Base-by-base conservation (phyloP, 2,888 invertebrate species). In the Phrixothrix hirtus region DNA sequence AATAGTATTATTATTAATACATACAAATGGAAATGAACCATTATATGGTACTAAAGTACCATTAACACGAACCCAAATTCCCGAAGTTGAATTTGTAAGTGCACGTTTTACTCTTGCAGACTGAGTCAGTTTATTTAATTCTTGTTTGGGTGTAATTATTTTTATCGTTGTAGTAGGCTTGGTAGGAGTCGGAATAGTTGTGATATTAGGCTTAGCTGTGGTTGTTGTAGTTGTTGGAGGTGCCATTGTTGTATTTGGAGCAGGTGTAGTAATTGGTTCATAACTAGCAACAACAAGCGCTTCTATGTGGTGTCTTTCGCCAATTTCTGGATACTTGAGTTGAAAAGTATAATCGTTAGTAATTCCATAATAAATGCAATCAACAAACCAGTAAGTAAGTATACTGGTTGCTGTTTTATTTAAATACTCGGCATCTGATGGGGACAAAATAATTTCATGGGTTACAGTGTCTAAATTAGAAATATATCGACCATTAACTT, bases 331-430 rank as follows among this genome's bases (percentile, higher is more conserved):
- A 68, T 88, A 92, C 53, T 84, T 85, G 62, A 83, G 83, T 39
- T 77, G 74, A 56, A 87, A 83, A 6, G 78, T 75, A 31, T 83
- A 81, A 64, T 85, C 82, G 42, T 78, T 76, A 0, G 85, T 83
- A 55, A 82, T 76, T 26, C 87, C 89, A 41, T 85, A 78, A 65
- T 85, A 86, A 41, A 79, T 75, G 67, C 92, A 92, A 72, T 92
- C 88, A 53, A 89, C 79, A 66, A 89, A 91, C 92, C 92, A 92
- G 71, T 83, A 88, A 0, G 87, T 86, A 15, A 81, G 72, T 9
- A 88, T 75, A 5, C 71, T 75, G 2, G 82, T 81, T 1, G 83
- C 81, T 45, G 78, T 75, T 15, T 69, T 71, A 11, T 67, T 68
- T 13, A 91, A 70, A 70, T 79, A 89, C 39, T 80, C 73, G 25